Base-by-base conservation (phyloP, 2,888 invertebrate genomes). In the Nomada lathburiana region DNA sequence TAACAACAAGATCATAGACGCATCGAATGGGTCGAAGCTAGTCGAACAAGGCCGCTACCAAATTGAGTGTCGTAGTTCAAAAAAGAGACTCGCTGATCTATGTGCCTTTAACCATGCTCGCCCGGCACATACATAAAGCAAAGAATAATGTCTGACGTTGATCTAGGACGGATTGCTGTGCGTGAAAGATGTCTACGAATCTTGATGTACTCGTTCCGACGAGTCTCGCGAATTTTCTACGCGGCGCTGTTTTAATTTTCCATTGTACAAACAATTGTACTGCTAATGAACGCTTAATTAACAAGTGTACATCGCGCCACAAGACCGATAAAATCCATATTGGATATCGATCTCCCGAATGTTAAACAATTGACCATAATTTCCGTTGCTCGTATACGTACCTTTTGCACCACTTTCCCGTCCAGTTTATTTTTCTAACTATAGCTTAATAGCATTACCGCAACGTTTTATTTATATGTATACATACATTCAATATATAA, bases 51-150 rank as follows among this genome's bases (percentile, higher is more conserved):
- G 80, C 52, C 71, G 77, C 42, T 42, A 20, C 63, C 79, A 64
- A 70, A 78, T 82, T 60, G 80, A 76, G 86, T 80, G 79, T 72
- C 53, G 73, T 86, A 85, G 78, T 76, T 80, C 81, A 72, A 73
- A 70, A 70, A 64, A 86, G 80, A 85, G 77, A 85, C 82, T 88
- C 75, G 82, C 74, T 82, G 82, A 76, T 64, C 70, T 71, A 83
- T 79, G 88, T 88, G 88, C 86, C 88, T 88, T 88, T 85, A 81
- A 70, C 60, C 60, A 60, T 42, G 36, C 50, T 36, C 60, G 59
- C n/a, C 23, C 26, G n/a, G 60, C 16, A 29, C 50, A 52, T 23
- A 5, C 5, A 23, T 7, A 42, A 53, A 52, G 52, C 47, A 42
- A n/a, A 53, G 47, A 71, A 47, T 13, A 50, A 16, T 23, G 42